A percentile compares a stretch with the other conserved stretches of the same genome.
These are phyloP conservation scores for Gastrophysa polygoni DNA, from an alignment of 2,888 invertebrate species.

Conservation along the genomic window DNA sequence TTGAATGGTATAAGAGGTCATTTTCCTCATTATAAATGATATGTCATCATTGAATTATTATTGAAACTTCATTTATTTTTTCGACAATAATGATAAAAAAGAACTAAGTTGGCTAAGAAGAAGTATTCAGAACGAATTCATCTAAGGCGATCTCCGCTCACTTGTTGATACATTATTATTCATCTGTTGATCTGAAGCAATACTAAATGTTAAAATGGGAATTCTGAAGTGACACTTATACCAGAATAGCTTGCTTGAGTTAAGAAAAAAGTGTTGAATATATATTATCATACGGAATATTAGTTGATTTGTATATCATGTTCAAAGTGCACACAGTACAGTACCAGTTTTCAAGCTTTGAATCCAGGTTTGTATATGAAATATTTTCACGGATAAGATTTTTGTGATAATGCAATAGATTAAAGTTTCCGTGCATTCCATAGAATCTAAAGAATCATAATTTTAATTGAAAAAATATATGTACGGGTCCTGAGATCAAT, in stretches of 20 bases:
- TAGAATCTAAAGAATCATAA: too few species aligned
- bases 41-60: too few species aligned
- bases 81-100: neutral
- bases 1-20: too few species aligned
- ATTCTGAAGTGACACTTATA: slow-evolving; percentile 28
- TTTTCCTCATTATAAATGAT: too few species aligned
- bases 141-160: neutral
- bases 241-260: slow-evolving; percentile 24
- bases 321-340: slow-evolving; percentile 18
- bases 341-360: neutral
- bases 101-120: neutral
- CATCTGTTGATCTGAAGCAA: slow-evolving; percentile 30
- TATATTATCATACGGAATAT: slow-evolving; percentile 23
- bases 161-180: slow-evolving; percentile 19
- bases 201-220: slow-evolving; percentile 32
- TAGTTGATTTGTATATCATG: slow-evolving; percentile 26
- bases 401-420: too few species aligned
- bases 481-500: too few species aligned
- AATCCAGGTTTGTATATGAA: neutral
- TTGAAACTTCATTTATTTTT: neutral
- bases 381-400: too few species aligned
- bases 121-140: neutral
- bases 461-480: too few species aligned
- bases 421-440: too few species aligned
- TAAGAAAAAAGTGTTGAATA: slow-evolving; percentile 20